Evolutionary conservation across 1,140 invertebrate species (phyloP).

Genomic region (Sarcophaga bullata): DNA sequence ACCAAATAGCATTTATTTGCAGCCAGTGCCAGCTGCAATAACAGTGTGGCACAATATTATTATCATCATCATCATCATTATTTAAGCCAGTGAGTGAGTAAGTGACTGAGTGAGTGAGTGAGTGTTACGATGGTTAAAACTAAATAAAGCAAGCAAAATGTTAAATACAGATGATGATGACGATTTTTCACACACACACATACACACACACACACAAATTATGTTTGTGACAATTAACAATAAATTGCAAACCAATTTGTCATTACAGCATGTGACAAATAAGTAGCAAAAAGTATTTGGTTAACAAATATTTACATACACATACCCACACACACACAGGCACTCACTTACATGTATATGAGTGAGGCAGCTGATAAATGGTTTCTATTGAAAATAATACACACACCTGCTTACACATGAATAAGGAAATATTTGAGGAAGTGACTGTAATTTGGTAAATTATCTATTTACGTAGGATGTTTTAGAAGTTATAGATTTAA

Average conservation of each 20-base stretch:
- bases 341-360: too few relatives aligned
- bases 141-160: slow-evolving; percentile 28
- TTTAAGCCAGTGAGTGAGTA: too few relatives aligned
- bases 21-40: too few relatives aligned
- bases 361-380: too few relatives aligned
- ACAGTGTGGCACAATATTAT: neutral
- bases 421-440: too few relatives aligned
- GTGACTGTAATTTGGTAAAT: too few relatives aligned
- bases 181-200: slow-evolving; percentile 20
- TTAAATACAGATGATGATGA: slow-evolving; percentile 36
- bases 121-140: neutral
- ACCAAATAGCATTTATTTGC: too few relatives aligned
- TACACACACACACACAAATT: slow-evolving; percentile 29
- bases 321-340: neutral
- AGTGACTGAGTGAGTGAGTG: too few relatives aligned
- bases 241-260: slow-evolving; percentile 43
- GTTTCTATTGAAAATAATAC: too few relatives aligned
- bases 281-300: slow-evolving; percentile 29
- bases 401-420: too few relatives aligned
- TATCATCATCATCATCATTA: neutral
- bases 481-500: too few relatives aligned
- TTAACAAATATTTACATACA: neutral
- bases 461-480: too few relatives aligned
- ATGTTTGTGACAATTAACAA: slow-evolving; percentile 42
- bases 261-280: slow-evolving; percentile 38